These are phyloP conservation scores for Heterocephalus glaber DNA, from an alignment of 2,113 vertebrate species.

Conservation along the genomic window DNA sequence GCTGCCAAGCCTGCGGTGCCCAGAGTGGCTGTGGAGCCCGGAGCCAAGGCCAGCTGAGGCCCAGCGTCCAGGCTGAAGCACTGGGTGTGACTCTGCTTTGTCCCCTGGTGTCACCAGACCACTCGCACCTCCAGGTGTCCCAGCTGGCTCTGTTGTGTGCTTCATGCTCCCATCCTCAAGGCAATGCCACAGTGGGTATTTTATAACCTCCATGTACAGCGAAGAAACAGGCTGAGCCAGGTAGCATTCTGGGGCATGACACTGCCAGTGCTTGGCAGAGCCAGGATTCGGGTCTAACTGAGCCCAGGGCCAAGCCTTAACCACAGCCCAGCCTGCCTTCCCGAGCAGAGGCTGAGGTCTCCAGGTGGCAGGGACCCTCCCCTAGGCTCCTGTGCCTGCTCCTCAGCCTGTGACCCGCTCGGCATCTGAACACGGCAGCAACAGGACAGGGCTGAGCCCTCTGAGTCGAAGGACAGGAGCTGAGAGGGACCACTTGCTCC, in stretches of 20 bases:
- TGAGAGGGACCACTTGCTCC: not conserved
- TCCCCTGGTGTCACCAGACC: not conserved
- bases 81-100: accelerated
- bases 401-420: not conserved
- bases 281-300: accelerated
- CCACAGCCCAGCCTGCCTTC: not conserved
- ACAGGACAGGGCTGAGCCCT: not conserved
- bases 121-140: not conserved
- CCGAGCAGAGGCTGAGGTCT: not conserved
- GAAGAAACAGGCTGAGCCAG: not conserved
- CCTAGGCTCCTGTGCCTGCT: not conserved
- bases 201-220: not conserved
- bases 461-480: not conserved
- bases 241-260: accelerated
- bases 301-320: not conserved
- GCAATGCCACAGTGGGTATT: accelerated
- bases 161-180: not conserved
- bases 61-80: accelerated
- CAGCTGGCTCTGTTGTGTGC: accelerated
- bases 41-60: not conserved
- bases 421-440: too few species aligned
- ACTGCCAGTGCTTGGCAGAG: not conserved
- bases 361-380: not conserved
- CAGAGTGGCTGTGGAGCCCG: not conserved
- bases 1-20: not conserved